Base-by-base conservation (phyloP, 2,888 invertebrate species). In the Phortica okadai region DNA sequence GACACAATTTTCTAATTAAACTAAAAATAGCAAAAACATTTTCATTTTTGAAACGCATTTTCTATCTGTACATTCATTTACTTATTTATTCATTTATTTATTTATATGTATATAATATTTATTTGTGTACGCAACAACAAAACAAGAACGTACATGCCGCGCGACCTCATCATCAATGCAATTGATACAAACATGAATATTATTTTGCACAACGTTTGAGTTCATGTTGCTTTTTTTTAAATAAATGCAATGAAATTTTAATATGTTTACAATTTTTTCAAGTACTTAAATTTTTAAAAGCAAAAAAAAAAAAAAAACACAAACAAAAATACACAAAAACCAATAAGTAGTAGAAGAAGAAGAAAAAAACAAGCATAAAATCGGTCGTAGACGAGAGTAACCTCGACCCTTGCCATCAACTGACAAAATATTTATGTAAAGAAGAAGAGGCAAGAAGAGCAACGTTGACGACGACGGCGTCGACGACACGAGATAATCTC, bases 201-300 rank as follows among this genome's bases (percentile, higher is more conserved):
- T 56, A 56, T 8, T 66, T 66, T 33, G 25, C 21, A 21, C 6
- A 1, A 21, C 45, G 50, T 69, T 21, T 69, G 16, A 62, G 25
- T 62, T 62, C 62, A 62, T 21, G 8, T 56, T 10, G 14, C 16
- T 44, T 69, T 69, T 45, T 45, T 62, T 62, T 25, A 45, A 69
- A 45, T n/a, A 16, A 72, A 72, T 62, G 66, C 67, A 79, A 77
- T 81, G 58, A 82, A 80, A 79, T 81, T 70, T 76, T 76, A 81
- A 83, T 86, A 81, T 87, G 84, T 85, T 85, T 87, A 87, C 86
- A 75, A 75, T 59, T 42, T 42, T 41, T 41, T 14, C 14, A 10
- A 54, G 1, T 54, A 66, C 21, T 41, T 2, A 66, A 66, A 44
- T 59, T 73, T 62, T 73, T 73, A 16, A 7, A n/a, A 7, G 21